A percentile compares a stretch with the other conserved stretches of the same genome.
Conservation (phyloP, 2,888 invertebrate species). For the Mimumesa dahlbomi region DNA sequence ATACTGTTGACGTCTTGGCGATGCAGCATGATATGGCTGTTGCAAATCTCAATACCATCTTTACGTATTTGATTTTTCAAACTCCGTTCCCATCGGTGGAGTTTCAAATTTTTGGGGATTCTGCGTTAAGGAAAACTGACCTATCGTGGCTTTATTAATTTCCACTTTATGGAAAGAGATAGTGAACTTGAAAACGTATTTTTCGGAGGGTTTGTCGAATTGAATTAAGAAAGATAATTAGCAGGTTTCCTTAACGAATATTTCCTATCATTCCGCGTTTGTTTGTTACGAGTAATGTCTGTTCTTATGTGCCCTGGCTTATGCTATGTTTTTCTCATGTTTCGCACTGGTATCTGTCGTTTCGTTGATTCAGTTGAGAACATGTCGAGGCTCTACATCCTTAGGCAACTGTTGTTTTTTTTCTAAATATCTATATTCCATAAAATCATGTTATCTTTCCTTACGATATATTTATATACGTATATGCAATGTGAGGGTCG, state of each 20-base stretch:
- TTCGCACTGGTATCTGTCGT: conserved; percentile 59
- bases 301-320: conserved; percentile 68
- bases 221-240: neutral
- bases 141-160: too few relatives aligned
- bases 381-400: conserved; percentile 3
- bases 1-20: conserved; percentile 53
- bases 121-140: conserved; percentile 27
- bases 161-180: too few relatives aligned
- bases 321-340: conserved; percentile 66
- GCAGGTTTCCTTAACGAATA: conserved; percentile 23
- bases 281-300: conserved; percentile 46
- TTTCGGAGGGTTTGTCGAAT: neutral
- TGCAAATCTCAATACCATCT: conserved; percentile 31
- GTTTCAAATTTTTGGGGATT: conserved; percentile 18
- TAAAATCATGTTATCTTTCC: too few relatives aligned
- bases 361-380: conserved; percentile 19
- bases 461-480: neutral
- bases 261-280: conserved; percentile 21
- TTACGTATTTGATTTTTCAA: conserved; percentile 17
- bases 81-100: conserved; percentile 20
- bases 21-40: conserved; percentile 55
- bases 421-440: too few relatives aligned
- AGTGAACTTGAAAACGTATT: neutral
- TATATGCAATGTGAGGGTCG: neutral
- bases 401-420: conserved; percentile 2